A percentile compares a stretch with the other conserved stretches of the same genome.
These are phyloP conservation scores for human DNA, from an alignment of 2,113 vertebrate genomes.

Conservation along the genomic window DNA sequence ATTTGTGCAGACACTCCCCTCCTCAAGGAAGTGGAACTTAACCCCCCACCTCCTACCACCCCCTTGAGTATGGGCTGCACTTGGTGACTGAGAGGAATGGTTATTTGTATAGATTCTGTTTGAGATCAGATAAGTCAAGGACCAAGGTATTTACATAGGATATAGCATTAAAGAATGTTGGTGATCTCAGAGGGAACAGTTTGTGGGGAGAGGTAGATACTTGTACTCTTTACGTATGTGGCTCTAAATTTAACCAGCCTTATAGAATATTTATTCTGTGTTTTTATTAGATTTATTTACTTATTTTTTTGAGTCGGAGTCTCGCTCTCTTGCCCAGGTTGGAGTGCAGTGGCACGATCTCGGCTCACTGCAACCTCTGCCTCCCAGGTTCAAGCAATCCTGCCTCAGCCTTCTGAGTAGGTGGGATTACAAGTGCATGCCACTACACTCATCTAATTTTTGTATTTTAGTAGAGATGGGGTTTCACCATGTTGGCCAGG, in stretches of 20 bases:
- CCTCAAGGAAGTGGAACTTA: background rate
- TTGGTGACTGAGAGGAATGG: background rate
- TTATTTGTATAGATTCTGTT: slow-evolving; percentile 23
- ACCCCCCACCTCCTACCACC: background rate
- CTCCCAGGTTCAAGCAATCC: too few relatives aligned
- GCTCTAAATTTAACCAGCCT: background rate
- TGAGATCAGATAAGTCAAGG: slow-evolving; percentile 12
- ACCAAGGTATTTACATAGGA: background rate
- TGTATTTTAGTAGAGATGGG: too few relatives aligned
- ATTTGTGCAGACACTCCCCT: background rate
- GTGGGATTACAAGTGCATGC: too few relatives aligned
- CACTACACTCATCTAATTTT: too few relatives aligned
- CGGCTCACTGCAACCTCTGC: too few relatives aligned
- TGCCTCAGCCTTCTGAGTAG: too few relatives aligned
- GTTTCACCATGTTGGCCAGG: too few relatives aligned
- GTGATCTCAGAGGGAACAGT: background rate
- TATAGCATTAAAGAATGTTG: background rate
- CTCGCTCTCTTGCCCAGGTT: too few relatives aligned
- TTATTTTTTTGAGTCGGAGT: too few relatives aligned
- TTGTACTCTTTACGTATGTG: background rate
- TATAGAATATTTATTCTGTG: background rate
- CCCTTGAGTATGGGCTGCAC: background rate
- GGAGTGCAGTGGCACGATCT: too few relatives aligned
- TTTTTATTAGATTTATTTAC: background rate
- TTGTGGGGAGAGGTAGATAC: background rate